Conservation (phyloP, 2,113 vertebrate species). For the Reinhardtius hippoglossoides region DNA sequence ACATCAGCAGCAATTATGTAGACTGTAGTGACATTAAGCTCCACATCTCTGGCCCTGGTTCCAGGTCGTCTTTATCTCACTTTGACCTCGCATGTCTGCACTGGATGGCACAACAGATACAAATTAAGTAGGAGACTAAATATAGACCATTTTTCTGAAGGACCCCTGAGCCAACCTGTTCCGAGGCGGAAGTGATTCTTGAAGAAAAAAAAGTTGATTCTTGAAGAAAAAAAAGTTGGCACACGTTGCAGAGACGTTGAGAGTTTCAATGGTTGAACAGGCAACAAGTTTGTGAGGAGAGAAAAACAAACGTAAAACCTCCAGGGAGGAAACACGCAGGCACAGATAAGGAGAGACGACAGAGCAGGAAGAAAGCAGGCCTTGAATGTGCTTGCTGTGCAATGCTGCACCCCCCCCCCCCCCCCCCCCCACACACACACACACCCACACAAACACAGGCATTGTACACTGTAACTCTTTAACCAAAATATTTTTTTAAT, state of each 20-base stretch:
- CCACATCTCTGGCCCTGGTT: background rate
- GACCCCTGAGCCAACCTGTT: background rate
- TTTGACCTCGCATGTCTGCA: background rate
- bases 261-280: conserved; percentile 1
- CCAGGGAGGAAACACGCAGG: conserved; percentile 63
- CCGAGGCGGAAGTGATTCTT: background rate
- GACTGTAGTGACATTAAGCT: background rate
- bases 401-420: background rate
- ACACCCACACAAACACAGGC: conserved; percentile 7
- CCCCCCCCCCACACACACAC: background rate
- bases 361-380: conserved; percentile 59
- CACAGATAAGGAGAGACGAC: conserved; percentile 50
- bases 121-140: background rate
- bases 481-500: conserved; percentile 26
- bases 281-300: conserved; percentile 18
- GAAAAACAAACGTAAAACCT: conserved; percentile 28
- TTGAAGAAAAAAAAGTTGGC: background rate
- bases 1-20: no score
- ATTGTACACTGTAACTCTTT: background rate
- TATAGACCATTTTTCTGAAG: background rate
- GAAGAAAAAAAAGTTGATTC: no score
- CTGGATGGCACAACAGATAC: background rate
- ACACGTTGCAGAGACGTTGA: background rate
- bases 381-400: conserved; percentile 52
- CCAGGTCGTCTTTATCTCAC: background rate